Base-by-base conservation (phyloP, 2,888 invertebrate genomes). In the Acleris emargana region DNA sequence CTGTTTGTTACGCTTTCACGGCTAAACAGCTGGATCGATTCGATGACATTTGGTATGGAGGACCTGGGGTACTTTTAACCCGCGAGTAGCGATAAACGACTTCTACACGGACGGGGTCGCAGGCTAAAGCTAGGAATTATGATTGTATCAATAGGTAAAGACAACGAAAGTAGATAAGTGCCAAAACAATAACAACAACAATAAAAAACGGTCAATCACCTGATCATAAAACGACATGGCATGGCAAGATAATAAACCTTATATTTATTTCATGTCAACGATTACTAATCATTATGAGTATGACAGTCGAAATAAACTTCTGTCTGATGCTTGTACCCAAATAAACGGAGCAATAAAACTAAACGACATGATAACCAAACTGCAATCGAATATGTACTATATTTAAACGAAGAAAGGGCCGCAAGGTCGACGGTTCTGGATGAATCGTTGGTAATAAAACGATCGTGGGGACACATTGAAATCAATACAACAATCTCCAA, bases 401-500 rank as follows among this genome's bases (percentile, higher is more conserved):
- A 43, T 5, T n/a, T 43, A 6, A 5, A 5, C 43, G 43, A 43
- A 16, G 6, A 43, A 43, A n/a, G 43, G 16, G 4, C 13, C 11
- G 5, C 16, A 45, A 45, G 17, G 16, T 45, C 17, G 17, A 7
- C 43, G 43, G 0, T 17, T 45, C n/a, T 43, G 5, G 16, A 54
- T 51, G 13, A 51, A 42, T 9, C 18, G 17, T n/a, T 47, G 13
- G 13, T 47, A 28, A 28, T 58, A 25, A 58, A 45, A 13, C 42
- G 25, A 60, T 28, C 43, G 16, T 38, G 16, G 38, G 47, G 57
- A 42, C 54, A 51, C 45, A 22, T 49, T 28, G 42, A 20, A 60
- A 51, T 57, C 50, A 49, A 64, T 64, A 49, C 54, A 58, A 42
- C 9, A 38, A 74, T 74, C 71, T 74, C 69, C 74, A 76, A 79